These are phyloP conservation scores for Antidorcas marsupialis DNA, from an alignment of 2,113 vertebrate genomes.

Conservation along the genomic window DNA sequence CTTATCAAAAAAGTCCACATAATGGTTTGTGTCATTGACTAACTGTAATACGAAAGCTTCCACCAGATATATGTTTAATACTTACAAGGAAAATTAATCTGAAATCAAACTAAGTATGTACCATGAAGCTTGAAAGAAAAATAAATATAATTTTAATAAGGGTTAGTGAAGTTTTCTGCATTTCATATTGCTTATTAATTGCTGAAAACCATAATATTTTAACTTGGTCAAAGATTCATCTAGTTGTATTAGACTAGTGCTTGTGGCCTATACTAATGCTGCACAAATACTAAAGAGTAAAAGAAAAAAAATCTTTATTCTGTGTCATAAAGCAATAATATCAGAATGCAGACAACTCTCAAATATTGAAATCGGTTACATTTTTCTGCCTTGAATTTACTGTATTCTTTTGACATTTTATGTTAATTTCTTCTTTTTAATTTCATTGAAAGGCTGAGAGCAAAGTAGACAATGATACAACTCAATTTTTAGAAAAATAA, in stretches of 20 bases:
- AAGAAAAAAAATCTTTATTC: not conserved
- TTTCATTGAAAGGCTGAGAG: not conserved
- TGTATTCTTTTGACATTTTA: not conserved
- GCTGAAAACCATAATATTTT: not conserved
- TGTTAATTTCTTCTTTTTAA: not conserved
- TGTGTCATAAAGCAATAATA: not conserved
- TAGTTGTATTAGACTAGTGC: not conserved
- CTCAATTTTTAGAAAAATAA: not conserved
- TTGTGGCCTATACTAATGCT: not conserved
- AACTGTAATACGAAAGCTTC: not conserved
- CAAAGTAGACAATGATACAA: not conserved
- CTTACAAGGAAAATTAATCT: slow-evolving; percentile 1
- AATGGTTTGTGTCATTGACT: not conserved
- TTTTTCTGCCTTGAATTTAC: not conserved
- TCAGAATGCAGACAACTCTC: not conserved
- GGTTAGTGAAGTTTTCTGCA: not conserved
- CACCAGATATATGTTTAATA: not conserved
- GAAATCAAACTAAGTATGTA: not conserved
- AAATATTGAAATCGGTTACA: not conserved
- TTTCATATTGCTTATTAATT: not conserved
- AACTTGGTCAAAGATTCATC: not conserved
- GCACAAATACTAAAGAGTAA: not conserved
- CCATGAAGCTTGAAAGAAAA: not conserved
- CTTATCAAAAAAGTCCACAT: not conserved
- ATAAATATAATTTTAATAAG: not conserved